Conservation (phyloP, 2,888 invertebrate species). For the Ormia ochracea region DNA sequence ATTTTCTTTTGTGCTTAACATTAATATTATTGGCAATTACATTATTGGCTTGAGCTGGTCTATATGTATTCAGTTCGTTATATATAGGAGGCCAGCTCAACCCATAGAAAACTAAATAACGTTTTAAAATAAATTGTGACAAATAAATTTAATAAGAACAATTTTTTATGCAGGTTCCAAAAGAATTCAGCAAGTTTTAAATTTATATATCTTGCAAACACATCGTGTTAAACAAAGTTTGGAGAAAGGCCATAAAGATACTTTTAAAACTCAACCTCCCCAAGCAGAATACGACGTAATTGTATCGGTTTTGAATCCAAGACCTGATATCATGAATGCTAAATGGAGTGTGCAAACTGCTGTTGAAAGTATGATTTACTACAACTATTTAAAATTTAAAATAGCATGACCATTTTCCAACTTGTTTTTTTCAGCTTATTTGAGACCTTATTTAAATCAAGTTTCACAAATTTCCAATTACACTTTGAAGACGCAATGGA, state of each 20-base stretch:
- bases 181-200: slow-evolving; percentile 78
- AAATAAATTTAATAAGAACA: background rate
- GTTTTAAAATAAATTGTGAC: background rate
- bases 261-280: slow-evolving; percentile 78
- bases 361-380: slow-evolving; percentile 79
- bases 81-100: too few species aligned
- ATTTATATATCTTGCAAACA: slow-evolving; percentile 72
- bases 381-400: background rate
- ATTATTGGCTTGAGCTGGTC: too few species aligned
- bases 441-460: slow-evolving; percentile 85
- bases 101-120: background rate
- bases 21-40: too few species aligned
- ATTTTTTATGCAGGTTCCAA: slow-evolving; percentile 71
- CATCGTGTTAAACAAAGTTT: slow-evolving; percentile 73
- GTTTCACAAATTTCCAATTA: slow-evolving; percentile 85
- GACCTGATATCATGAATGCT: slow-evolving; percentile 83
- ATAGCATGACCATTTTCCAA: background rate
- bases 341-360: slow-evolving; percentile 84
- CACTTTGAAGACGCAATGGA: slow-evolving; percentile 91
- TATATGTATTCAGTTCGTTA: too few species aligned
- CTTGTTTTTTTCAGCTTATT: slow-evolving; percentile 80
- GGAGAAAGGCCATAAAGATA: slow-evolving; percentile 76
- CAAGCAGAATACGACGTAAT: slow-evolving; percentile 85
- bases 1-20: too few species aligned
- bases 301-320: slow-evolving; percentile 89